Base-by-base conservation (phyloP, 2,797 vertebrate species). In the Darevskia mixta region DNA sequence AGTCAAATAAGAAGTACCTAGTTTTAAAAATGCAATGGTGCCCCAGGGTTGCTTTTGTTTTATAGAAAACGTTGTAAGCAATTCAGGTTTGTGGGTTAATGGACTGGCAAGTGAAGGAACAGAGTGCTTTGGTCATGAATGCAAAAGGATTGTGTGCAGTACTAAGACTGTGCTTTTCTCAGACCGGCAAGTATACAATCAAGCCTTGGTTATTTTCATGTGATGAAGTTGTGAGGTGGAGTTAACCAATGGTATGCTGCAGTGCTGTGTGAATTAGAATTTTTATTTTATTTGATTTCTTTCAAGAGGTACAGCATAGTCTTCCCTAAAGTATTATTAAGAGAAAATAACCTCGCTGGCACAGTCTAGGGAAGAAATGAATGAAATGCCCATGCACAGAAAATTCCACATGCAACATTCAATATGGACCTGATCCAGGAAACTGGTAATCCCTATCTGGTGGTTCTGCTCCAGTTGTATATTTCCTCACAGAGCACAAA, bases 1-100 rank as follows among this genome's bases (percentile, higher is more conserved):
- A 87, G 38, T 25, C 35, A 84, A 86, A 35, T 77, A 64, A 93
- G 94, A 92, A 84, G 35, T 58, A 84, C 25, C 25, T 38, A 27
- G 49, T 41, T 61, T 55, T 84, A 75, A 84, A 75, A 84, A 75
- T 58, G 83, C 72, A 75, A 41, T 41, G 45, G 23, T 55, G 83
- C 73, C 75, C 67, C 43, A 23, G 73, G 73, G 73, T 27, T 78
- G 76, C 64, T 86, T 45, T 67, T 78, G 29, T 78, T 77, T 58
- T 27, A 86, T 29, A 32, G 69, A 75, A 84, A 77, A 25, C 27
- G 13, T 73, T 81, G n/a, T 86, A 29, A 90, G 81, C 83, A 91
- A 81, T 82, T 89, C 41, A 82, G 2, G 1, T 90, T 88, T 94
- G 25, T 15, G 79, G 73, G 79, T 45, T 35, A 71, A 35, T 29